Base-by-base conservation (phyloP, 2,113 vertebrate genomes). In the Lepidothrix coronata region DNA sequence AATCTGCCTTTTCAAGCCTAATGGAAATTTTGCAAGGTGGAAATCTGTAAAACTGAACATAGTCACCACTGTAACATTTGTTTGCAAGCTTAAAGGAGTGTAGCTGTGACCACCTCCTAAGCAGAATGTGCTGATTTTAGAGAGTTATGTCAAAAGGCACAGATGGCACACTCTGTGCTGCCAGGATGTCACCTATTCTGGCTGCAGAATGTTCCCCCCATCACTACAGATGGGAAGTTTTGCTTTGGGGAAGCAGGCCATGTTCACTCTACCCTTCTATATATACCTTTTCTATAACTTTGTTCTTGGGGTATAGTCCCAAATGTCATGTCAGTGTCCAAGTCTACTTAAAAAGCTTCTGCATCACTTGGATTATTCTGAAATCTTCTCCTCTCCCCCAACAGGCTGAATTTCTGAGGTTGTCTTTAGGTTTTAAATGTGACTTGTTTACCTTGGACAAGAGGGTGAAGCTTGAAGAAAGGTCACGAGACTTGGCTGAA, bases 381-480 rank as follows among this genome's bases (percentile, higher is more conserved):
- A 79, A 68, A 6, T 61, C 20, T 61, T 18, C 88, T 61, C 37
- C 33, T 80, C 25, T 83, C 33, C 57, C 58, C 48, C 28, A 75
- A 83, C 96, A 99, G 99, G 97, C 98, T 1, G 99, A 99, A 95
- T 99, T 99, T 95, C 98, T 99, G 88, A 98, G 99, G 15, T 95
- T 99, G 52, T 99, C 99, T 12, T 96, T 99, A 96, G 99, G 98
- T 41, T 99, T 99, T 94, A 99, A 99, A 93, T 99, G 99, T 43
- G 99, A 99, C 93, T 98, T 99, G 98, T 99, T 99, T 94, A 99
- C 99, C 2, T 91, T 99, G 98, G 99, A 99, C 92, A 99, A 99
- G 88, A 98, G 99, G 86, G 98, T 99, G 30, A 98, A 97, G 24
- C 98, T 99, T 43, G 99, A 99, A 97, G 98, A 99, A 94, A 97